Conservation (phyloP, 53 echinoderm and acorn worm genomes). For the Crossaster papposus region DNA sequence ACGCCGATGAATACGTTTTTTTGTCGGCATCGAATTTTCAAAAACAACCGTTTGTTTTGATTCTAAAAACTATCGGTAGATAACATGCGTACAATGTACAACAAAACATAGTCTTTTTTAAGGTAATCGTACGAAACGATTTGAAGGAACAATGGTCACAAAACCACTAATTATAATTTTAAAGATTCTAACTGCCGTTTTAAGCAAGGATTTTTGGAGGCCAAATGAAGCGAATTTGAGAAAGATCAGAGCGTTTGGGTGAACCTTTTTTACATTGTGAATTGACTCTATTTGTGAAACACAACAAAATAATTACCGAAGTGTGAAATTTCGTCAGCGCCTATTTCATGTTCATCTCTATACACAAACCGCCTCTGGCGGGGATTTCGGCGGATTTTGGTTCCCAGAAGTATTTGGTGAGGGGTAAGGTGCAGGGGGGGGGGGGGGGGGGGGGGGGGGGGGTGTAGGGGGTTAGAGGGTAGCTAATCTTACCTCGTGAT, state of each 20-base stretch:
- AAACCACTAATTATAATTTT: neutral
- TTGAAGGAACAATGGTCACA: neutral
- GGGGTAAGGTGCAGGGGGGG: too few species aligned
- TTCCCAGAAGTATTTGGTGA: neutral
- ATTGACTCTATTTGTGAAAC: neutral
- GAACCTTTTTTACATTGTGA: neutral
- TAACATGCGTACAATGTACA: neutral
- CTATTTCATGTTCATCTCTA: neutral
- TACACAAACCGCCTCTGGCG: conserved; percentile 1
- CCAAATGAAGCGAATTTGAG: neutral
- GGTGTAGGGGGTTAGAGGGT: neutral
- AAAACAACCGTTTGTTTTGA: conserved; percentile 5
- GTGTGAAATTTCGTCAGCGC: conserved; percentile 22
- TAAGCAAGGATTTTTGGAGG: neutral
- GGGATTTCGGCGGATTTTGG: conserved; percentile 9
- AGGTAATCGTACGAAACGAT: neutral
- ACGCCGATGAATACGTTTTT: neutral
- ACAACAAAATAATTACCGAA: neutral
- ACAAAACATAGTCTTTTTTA: neutral
- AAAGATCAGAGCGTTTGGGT: neutral
- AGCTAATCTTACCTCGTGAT: conserved; percentile 56
- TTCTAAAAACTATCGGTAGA: neutral
- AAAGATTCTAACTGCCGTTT: neutral
- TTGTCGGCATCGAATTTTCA: neutral
- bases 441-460: too few species aligned